These are phyloP conservation scores for Camponotus vicinus DNA, from an alignment of 1,140 invertebrate genomes.

Conservation along the genomic window DNA sequence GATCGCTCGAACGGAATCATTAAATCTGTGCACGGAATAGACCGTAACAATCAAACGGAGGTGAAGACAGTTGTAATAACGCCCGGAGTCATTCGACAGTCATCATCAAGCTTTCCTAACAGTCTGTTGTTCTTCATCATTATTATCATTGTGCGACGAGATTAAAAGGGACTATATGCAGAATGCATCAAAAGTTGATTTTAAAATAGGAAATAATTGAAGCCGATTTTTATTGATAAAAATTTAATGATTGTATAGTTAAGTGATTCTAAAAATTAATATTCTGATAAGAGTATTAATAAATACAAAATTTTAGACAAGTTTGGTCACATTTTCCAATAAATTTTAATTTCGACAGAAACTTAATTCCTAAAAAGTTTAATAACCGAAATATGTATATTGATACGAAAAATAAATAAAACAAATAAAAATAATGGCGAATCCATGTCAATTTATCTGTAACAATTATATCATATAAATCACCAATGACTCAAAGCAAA, in stretches of 20 bases:
- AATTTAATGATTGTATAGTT: neutral
- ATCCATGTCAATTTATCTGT: conserved; percentile 8
- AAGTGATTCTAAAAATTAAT: neutral
- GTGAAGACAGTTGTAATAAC: conserved; percentile 75
- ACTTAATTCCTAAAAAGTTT: neutral
- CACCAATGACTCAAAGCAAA: neutral
- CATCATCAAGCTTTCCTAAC: conserved; percentile 76
- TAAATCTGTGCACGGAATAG: conserved; percentile 29
- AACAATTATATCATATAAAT: neutral
- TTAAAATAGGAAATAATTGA: neutral
- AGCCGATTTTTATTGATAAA: neutral
- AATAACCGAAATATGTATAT: neutral
- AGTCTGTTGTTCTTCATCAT: conserved; percentile 36
- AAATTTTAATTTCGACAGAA: neutral
- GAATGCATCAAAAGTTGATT: neutral
- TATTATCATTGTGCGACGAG: conserved; percentile 35
- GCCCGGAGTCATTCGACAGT: conserved; percentile 84
- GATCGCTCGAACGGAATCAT: conserved; percentile 32
- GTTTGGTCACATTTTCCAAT: neutral
- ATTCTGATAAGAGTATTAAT: neutral
- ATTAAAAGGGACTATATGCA: neutral
- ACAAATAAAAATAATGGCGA: neutral
- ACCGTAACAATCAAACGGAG: conserved; percentile 16
- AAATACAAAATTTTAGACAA: neutral
- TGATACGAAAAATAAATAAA: neutral